Evolutionary conservation across 53 echinoderm and acorn worm genomes (phyloP), one percentile per base, ranked within the genome.

Genomic region (Hippasteria phrygiana): DNA sequence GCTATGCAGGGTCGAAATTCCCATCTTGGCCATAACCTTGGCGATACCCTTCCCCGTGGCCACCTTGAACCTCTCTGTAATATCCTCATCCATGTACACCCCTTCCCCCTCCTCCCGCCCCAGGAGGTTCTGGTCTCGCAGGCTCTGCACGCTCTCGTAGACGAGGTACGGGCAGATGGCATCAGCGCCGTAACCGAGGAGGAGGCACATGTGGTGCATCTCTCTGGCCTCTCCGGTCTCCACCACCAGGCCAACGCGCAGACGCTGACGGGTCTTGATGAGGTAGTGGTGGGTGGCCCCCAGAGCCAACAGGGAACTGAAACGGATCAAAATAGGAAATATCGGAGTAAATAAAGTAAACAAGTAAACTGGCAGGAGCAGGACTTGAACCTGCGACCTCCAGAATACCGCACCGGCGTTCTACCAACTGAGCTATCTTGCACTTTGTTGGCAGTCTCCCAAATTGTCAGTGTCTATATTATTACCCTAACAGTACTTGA

Each of bases 21-120:
- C 99, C 99, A 99, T 99, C 93, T 99, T 99, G 71, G 99, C 96
- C 99, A 99, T 99, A 29, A 99, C 96, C 59, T 99, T 99, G 28
- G 91, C 59, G 55, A 99, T 93, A 11, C 99, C 99, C 87, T 94
- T 96, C 77, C 88, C 91, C 1, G 99, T 84, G 2, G 99, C 96
- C 17, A 81, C 70, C 32, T 90, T 90, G 67, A 95, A 91, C 55
- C 96, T 84, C 51, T 77, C 51, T 24, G 88, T 83, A 16, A 99
- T 91, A 46, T 94, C 96, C 35, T 96, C 88, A 55, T 93, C 93
- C 18, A 71, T 62, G 70, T 69, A 85, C 16, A n/a, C 24, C 4
- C 90, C 85, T 6, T 89, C 85, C 7, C 91, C 94, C 24, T 41
- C 55, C 13, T 91, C 90, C 12, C 92, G 87, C 2, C 93, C 92